Evolutionary conservation across 2,797 vertebrate genomes (phyloP), one percentile per base, ranked within the genome.

Genomic region (Knipowitschia caucasica): DNA sequence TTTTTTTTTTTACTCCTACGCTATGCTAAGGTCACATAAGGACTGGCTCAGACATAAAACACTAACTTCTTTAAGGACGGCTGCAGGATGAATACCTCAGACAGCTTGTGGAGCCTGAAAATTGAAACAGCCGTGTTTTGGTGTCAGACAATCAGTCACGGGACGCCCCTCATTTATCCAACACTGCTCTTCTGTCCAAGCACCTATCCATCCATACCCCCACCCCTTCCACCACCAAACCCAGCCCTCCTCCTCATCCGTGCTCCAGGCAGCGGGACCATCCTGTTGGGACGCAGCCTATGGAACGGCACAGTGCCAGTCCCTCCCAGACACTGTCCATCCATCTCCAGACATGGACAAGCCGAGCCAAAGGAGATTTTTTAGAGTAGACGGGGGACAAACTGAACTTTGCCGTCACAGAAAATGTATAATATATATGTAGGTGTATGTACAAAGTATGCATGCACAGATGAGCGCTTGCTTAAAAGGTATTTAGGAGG

Each of bases 91-190:
- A 73, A 86, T 73, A 72, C 68, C 72, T 58, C 50, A 11, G 59
- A 61, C 63, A 74, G 75, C 62, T 82, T 72, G 72, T 81, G 66
- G 59, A 83, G 75, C 61, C 59, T 72, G 71, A 71, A 80, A 84
- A 88, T 77, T 86, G 84, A 88, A 89, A 87, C 81, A 83, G 73
- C 74, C 78, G 35, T 86, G 71, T 72, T 44, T 56, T 69, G 69
- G 77, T 86, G 83, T 82, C 34, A 38, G 53, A 67, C 72, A 82
- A 88, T 89, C 86, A 69, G 62, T 89, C 85, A 88, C 50, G 62
- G 70, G 75, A 73, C 62, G 59, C 53, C 75, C 80, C 68, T 76
- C 83, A 87, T 87, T 85, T 86, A 83, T 88, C 81, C 65, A 62
- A 42, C 59, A 38, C 62, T 54, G 71, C 43, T 53, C 57, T 64